A percentile compares a stretch with the other conserved stretches of the same genome.
Evolutionary conservation across 37 sponge, comb jelly and placozoan genomes (phyloP).

Genomic region (Oopsacas minuta): DNA sequence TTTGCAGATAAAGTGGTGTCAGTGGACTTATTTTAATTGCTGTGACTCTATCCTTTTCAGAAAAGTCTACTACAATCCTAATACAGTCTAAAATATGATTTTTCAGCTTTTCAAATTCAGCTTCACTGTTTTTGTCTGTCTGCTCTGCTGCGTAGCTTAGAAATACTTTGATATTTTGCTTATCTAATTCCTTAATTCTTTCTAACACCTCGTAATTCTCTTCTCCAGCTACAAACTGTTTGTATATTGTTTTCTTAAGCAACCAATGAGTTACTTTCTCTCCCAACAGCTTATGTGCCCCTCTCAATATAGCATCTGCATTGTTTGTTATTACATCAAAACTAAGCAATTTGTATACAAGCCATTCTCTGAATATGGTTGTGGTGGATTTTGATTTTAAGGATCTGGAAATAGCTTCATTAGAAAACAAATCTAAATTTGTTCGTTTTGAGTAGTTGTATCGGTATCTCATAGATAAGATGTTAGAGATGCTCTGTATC

Average conservation of each 20-base stretch:
- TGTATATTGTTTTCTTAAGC: slow-evolving; percentile 64
- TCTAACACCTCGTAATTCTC: slow-evolving; percentile 30
- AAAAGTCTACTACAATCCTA: not conserved
- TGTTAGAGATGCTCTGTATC: too few species aligned
- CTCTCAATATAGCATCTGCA: not conserved
- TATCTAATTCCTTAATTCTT: not conserved
- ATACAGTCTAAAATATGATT: not conserved
- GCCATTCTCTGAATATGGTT: not conserved
- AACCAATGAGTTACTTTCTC: not conserved
- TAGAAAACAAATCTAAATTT: not conserved
- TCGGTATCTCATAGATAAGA: not conserved
- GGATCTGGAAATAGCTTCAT: not conserved
- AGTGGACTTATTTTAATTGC: slow-evolving; percentile 7
- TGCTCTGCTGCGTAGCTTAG: slow-evolving; percentile 78
- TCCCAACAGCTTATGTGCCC: not conserved
- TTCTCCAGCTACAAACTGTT: slow-evolving; percentile 80
- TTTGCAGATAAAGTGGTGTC: not conserved
- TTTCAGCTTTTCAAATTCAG: slow-evolving; percentile 9
- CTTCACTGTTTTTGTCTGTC: slow-evolving; percentile 28
- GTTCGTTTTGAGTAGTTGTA: not conserved
- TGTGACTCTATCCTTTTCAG: not conserved
- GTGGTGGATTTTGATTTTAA: not conserved
- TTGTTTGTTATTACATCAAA: not conserved
- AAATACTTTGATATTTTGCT: slow-evolving; percentile 45
- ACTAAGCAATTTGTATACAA: not conserved